These are phyloP conservation scores for Uromys caudimaculatus DNA, from an alignment of 2,797 vertebrate genomes.

Conservation along the genomic window DNA sequence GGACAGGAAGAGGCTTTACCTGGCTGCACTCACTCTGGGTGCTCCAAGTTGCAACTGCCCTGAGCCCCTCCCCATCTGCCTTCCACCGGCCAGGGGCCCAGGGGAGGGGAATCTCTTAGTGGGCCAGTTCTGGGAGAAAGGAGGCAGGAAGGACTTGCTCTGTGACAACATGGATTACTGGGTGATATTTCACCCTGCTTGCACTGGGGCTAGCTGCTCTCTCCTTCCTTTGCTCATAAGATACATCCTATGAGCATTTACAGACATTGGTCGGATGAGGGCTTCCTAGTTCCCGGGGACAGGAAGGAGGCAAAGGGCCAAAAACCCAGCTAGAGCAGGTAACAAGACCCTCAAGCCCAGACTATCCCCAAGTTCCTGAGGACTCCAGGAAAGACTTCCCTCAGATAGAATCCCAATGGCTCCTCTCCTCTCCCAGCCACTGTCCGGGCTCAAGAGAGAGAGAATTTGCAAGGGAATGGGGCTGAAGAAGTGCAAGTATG, in stretches of 20 bases:
- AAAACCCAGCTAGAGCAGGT: background rate
- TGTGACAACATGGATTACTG: background rate
- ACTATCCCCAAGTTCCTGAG: conserved; percentile 27
- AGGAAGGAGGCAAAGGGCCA: conserved; percentile 43
- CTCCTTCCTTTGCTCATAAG: conserved; percentile 46
- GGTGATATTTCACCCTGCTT: background rate
- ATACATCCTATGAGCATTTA: conserved; percentile 71
- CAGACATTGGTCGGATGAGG: conserved; percentile 81
- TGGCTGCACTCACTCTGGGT: conserved; percentile 18
- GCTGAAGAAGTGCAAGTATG: conserved; percentile 48
- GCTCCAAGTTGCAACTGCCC: background rate
- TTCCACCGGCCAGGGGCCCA: background rate
- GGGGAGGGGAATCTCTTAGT: conserved; percentile 20
- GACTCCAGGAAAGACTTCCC: conserved; percentile 3
- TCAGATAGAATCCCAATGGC: background rate
- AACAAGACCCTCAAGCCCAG: conserved; percentile 5
- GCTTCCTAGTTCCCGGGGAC: conserved; percentile 9
- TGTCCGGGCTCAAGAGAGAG: conserved; percentile 14
- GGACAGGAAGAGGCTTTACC: conserved; percentile 46
- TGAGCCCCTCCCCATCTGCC: background rate
- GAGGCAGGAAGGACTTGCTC: background rate
- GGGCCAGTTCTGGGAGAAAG: conserved; percentile 15
- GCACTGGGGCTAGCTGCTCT: background rate
- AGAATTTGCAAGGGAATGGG: background rate
- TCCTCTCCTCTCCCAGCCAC: conserved; percentile 28